Conservation (phyloP, 2,797 vertebrate species). For the Muscicapa striata region DNA sequence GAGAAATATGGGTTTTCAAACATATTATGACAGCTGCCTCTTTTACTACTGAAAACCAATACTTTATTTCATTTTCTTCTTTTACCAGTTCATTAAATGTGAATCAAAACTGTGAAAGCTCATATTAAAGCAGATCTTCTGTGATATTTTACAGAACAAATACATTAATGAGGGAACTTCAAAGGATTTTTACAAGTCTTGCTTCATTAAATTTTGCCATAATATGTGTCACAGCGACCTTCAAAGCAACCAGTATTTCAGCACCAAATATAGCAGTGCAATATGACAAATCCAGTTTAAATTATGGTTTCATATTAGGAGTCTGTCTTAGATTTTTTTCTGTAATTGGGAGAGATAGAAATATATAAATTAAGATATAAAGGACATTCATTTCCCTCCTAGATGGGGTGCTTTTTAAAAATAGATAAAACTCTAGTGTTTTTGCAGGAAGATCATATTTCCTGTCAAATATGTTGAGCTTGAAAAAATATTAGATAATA, state of each 20-base stretch:
- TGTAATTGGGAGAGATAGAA: not conserved
- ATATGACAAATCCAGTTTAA: not conserved
- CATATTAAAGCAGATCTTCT: not conserved
- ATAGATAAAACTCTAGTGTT: not conserved
- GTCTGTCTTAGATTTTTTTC: not conserved
- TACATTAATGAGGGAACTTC: slow-evolving; percentile 19
- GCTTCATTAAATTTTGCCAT: slow-evolving; percentile 36
- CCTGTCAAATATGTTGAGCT: slow-evolving; percentile 16
- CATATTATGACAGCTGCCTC: not conserved
- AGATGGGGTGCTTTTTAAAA: not conserved
- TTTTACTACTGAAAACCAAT: not conserved
- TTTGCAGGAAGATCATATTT: slow-evolving; percentile 22
- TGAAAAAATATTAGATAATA: slow-evolving; percentile 27
- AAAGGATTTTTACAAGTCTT: slow-evolving; percentile 34
- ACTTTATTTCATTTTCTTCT: not conserved
- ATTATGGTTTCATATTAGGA: not conserved
- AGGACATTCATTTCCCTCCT: not conserved
- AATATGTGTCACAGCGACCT: not conserved
- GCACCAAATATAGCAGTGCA: not conserved
- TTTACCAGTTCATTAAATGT: not conserved
- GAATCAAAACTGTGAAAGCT: slow-evolving; percentile 5
- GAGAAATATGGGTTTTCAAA: not conserved
- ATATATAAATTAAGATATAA: not conserved
- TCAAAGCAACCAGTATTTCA: not conserved
- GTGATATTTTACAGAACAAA: slow-evolving; percentile 28